Evolutionary conservation across 2,888 invertebrate species (phyloP).

Genomic region (Coremacera marginata): DNA sequence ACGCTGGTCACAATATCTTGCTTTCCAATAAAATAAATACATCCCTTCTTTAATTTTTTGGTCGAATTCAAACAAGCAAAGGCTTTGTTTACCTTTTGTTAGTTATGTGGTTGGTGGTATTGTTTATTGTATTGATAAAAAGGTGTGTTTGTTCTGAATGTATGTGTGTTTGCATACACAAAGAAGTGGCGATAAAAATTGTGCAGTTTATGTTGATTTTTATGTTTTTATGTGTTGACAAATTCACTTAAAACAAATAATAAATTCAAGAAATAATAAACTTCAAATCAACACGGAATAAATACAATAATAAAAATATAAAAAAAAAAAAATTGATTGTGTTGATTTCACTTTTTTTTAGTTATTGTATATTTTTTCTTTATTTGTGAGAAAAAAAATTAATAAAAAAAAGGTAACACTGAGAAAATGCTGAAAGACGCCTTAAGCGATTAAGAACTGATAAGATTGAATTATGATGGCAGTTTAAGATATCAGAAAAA

Average conservation of each 20-base stretch:
- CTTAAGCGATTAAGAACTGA: no score
- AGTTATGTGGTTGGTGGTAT: background rate
- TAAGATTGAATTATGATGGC: no score
- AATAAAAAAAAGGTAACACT: no score
- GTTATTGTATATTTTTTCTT: background rate
- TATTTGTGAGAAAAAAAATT: background rate
- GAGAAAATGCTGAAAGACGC: no score
- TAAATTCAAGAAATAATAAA: background rate
- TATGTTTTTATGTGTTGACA: background rate
- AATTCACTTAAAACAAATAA: constrained; percentile 14
- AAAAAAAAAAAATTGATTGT: background rate
- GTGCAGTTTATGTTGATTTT: background rate
- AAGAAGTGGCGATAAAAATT: constrained; percentile 10
- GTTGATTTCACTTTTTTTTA: background rate
- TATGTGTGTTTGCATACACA: background rate
- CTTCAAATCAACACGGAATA: background rate
- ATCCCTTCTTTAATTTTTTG: background rate
- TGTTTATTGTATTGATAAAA: constrained; percentile 7
- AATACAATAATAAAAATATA: background rate
- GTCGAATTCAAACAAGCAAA: constrained; percentile 27
- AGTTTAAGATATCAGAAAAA: no score
- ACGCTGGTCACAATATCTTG: background rate
- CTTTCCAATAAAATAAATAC: background rate
- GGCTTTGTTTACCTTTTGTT: constrained; percentile 24
- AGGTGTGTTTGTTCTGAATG: constrained; percentile 11